These are phyloP conservation scores for Trinectes maculatus DNA, from an alignment of 2,113 vertebrate genomes.

Conservation along the genomic window DNA sequence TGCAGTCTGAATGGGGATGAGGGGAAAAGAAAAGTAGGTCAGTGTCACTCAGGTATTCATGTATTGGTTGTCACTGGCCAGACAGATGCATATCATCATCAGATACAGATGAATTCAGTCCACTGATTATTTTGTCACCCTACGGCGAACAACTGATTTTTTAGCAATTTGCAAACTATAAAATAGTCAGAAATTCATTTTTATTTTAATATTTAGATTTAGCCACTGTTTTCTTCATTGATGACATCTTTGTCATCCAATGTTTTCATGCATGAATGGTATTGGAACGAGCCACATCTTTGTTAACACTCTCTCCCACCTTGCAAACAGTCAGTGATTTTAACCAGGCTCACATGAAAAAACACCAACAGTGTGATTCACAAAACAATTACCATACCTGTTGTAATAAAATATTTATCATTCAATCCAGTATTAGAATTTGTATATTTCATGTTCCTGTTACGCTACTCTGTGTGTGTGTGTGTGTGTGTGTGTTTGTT, in stretches of 20 bases:
- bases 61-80: too few species aligned
- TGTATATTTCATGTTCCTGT: background rate
- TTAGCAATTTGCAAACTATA: too few species aligned
- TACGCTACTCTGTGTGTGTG: background rate
- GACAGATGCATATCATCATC: too few species aligned
- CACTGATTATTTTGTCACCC: too few species aligned
- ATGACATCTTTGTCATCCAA: constrained; percentile 2
- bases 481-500: background rate
- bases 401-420: background rate
- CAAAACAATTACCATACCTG: too few species aligned
- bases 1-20: too few species aligned
- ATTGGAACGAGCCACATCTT: background rate
- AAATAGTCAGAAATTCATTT: too few species aligned
- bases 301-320: background rate
- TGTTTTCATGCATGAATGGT: background rate
- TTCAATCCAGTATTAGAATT: background rate
- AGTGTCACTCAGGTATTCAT: too few species aligned
- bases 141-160: too few species aligned
- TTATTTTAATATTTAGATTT: too few species aligned
- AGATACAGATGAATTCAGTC: too few species aligned
- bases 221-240: background rate
- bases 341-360: background rate
- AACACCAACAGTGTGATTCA: constrained; percentile 6
- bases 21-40: too few species aligned
- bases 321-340: background rate